Evolutionary conservation across 2,888 invertebrate genomes (phyloP), one percentile per base, ranked within the genome.

Genomic region (Hyppa rectilinea): DNA sequence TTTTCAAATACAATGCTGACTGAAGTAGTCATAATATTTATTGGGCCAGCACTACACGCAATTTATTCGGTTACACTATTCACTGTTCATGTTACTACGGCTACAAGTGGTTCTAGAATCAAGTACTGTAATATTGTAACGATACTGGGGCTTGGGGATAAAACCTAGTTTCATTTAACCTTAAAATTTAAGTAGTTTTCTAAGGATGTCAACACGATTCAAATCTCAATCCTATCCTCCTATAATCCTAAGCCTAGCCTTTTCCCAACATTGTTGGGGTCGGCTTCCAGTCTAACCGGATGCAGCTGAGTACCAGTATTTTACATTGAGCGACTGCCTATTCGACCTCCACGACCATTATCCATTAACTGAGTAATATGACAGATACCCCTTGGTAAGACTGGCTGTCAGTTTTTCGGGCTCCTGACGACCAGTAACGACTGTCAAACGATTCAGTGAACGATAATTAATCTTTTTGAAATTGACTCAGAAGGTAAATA

Each of bases 21-120:
- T 59, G 49, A 65, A 65, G 65, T 63, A 77, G 78, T 81, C 59
- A 78, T 66, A 78, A 81, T 78, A 71, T 81, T 78, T 66, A 78
- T 78, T 45, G 71, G 47, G 36, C 40, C n/a, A 43, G 40, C 65
- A 34, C 50, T 66, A 43, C 40, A 66, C 23, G 47, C 78, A 71
- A 78, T 78, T 81, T 78, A 81, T 78, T 81, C 45, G 78, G 55
- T 56, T 36, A 66, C 62, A 61, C 53, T 71, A 38, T 67, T 75
- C 45, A 55, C 38, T 60, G 56, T 60, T 60, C 58, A 60, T 53
- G 61, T 62, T 77, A 55, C 58, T 66, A 69, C 10, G 26, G 59
- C 56, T 65, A 72, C 79, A 82, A 79, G 74, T 79, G 61, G 64
- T 70, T 56, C 45, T 38, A 64, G 63, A 62, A 55, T 62, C 69